Conservation (phyloP, 2,888 invertebrate genomes). For the Nasonia oneida region DNA sequence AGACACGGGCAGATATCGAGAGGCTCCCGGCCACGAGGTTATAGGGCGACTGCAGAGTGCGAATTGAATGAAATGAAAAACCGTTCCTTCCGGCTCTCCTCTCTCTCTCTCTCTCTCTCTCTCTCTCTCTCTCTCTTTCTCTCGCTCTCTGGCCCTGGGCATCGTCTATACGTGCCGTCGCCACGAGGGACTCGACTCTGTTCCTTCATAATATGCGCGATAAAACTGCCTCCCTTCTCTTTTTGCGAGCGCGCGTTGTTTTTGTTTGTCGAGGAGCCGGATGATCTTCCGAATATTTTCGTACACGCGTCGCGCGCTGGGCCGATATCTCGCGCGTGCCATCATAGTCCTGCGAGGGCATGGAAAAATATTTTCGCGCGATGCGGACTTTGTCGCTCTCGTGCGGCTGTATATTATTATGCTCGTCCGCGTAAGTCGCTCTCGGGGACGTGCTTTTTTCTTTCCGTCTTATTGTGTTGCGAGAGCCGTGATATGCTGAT, state of each 20-base stretch:
- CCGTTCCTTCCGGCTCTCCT: slow-evolving; percentile 48
- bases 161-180: slow-evolving; percentile 1
- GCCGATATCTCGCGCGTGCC: slow-evolving; percentile 33
- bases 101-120: neutral
- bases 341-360: neutral
- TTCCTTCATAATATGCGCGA: neutral
- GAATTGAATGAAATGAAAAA: slow-evolving; percentile 62
- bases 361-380: slow-evolving; percentile 54
- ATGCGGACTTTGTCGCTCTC: slow-evolving; percentile 30
- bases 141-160: neutral
- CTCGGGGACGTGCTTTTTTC: neutral
- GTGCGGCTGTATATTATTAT: neutral
- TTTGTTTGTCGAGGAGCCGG: slow-evolving; percentile 29
- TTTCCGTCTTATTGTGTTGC: neutral
- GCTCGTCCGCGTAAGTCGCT: slow-evolving; percentile 28
- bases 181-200: slow-evolving; percentile 3
- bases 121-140: neutral
- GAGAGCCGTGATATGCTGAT: neutral
- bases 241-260: slow-evolving; percentile 39
- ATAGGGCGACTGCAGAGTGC: slow-evolving; percentile 44
- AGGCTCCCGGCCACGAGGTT: slow-evolving; percentile 4
- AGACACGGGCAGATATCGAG: neutral
- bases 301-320: neutral
- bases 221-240: slow-evolving; percentile 36
- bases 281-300: slow-evolving; percentile 52